Conservation (phyloP, 2,888 invertebrate genomes). For the Lamellibrachia columna region DNA sequence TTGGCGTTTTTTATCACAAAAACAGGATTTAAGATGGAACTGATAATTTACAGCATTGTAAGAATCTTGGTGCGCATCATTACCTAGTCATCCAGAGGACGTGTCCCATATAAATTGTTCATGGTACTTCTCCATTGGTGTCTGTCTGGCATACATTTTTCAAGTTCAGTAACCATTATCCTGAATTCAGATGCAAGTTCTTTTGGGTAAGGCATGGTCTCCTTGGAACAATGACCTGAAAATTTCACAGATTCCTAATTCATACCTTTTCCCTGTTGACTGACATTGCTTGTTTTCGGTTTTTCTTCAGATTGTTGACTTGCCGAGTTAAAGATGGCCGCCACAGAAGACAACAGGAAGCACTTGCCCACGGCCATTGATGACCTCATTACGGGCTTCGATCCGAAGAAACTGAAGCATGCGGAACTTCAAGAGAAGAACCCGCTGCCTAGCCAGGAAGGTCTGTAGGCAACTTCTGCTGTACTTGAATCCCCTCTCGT, state of each 20-base stretch:
- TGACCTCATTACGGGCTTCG: constrained; percentile 29
- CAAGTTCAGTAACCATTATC: no score
- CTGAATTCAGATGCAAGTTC: no score
- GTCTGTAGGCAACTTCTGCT: constrained; percentile 27
- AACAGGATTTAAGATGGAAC: neutral
- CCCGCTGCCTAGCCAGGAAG: constrained; percentile 36
- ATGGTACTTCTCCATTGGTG: no score
- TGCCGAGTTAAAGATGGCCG: neutral
- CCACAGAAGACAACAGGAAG: constrained; percentile 4
- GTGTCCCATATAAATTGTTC: no score
- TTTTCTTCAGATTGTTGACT: constrained; percentile 4
- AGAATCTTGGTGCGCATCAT: neutral
- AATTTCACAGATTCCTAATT: no score
- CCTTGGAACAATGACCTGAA: no score
- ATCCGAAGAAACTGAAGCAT: constrained; percentile 32
- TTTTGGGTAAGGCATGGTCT: no score
- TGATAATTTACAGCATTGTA: neutral
- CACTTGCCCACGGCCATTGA: neutral
- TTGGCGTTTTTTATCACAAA: neutral
- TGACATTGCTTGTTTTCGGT: neutral
- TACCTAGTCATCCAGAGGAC: no score
- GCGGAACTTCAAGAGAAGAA: constrained; percentile 38
- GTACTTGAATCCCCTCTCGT: no score
- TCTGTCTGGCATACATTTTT: no score
- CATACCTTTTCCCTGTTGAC: neutral